Evolutionary conservation across 2,888 invertebrate genomes (phyloP).

Genomic region (Lumbricus terrestris): DNA sequence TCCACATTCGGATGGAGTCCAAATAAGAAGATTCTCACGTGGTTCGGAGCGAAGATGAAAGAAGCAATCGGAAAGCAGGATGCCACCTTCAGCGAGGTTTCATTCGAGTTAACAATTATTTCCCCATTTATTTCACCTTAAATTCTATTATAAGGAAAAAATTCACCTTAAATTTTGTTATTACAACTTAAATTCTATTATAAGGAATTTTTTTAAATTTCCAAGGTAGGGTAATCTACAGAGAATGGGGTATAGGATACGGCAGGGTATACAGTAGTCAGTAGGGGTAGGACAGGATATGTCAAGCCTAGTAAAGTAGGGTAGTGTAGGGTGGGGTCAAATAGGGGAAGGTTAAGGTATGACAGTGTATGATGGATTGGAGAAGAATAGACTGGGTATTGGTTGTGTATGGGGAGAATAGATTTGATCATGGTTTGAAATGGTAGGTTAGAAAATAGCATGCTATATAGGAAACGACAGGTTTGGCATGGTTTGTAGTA

Average conservation of each 20-base stretch:
- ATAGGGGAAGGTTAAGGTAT: neutral
- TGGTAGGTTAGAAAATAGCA: no score
- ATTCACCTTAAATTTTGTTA: no score
- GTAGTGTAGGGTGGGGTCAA: neutral
- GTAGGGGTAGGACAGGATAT: no score
- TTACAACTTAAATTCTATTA: neutral
- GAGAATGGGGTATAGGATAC: neutral
- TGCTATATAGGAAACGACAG: no score
- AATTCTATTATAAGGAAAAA: neutral
- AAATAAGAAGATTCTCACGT: conserved; percentile 43
- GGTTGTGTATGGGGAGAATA: neutral
- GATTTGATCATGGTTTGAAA: neutral
- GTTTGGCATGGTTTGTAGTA: no score
- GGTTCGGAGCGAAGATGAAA: conserved; percentile 48
- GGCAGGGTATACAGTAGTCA: no score
- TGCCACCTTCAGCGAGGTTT: conserved; percentile 41
- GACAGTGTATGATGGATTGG: neutral
- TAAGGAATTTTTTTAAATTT: neutral
- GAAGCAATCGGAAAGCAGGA: conserved; percentile 38
- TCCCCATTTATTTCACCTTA: neutral
- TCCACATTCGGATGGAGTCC: conserved; percentile 37
- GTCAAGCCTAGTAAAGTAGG: no score
- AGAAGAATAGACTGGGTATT: neutral
- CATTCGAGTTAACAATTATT: neutral
- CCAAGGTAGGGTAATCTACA: neutral